Conservation (phyloP, 2,888 invertebrate species). For the Psococerastis gibbosa region DNA sequence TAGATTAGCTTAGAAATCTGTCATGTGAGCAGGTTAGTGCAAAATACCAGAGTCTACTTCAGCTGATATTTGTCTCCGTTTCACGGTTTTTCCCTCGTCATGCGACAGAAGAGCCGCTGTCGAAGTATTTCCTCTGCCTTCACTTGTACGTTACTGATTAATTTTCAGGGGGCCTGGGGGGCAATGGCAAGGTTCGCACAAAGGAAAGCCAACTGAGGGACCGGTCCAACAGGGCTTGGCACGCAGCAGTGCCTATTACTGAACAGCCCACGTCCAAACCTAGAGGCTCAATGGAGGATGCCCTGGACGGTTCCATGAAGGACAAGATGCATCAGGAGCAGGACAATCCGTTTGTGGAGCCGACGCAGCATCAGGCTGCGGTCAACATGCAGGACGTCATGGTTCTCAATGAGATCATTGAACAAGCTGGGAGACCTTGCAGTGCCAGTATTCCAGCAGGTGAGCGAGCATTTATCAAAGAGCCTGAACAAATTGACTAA, state of each 20-base stretch:
- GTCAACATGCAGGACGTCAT: slow-evolving; percentile 97
- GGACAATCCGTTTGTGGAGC: slow-evolving; percentile 86
- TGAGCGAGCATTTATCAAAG: too few relatives aligned
- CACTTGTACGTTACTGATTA: not conserved
- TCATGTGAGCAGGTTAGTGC: too few relatives aligned
- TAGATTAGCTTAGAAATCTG: too few relatives aligned
- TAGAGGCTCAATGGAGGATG: slow-evolving; percentile 52
- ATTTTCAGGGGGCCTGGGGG: slow-evolving; percentile 28
- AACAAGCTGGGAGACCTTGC: slow-evolving; percentile 81
- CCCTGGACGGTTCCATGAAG: slow-evolving; percentile 66
- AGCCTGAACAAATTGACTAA: too few relatives aligned
- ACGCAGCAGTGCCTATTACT: slow-evolving; percentile 29
- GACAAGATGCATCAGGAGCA: slow-evolving; percentile 42
- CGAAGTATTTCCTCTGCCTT: not conserved
- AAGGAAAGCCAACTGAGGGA: slow-evolving; percentile 69
- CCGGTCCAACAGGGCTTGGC: slow-evolving; percentile 50
- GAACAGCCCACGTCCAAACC: slow-evolving; percentile 29
- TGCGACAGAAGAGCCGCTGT: too few relatives aligned
- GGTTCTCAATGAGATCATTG: slow-evolving; percentile 92
- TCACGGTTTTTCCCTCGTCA: too few relatives aligned
- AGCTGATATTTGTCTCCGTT: too few relatives aligned
- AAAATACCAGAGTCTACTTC: too few relatives aligned
- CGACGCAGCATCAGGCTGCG: slow-evolving; percentile 66
- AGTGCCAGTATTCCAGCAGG: slow-evolving; percentile 73
- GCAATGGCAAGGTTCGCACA: slow-evolving; percentile 47